Conservation (phyloP, 2,797 vertebrate genomes). For the Intellagama lesueurii region DNA sequence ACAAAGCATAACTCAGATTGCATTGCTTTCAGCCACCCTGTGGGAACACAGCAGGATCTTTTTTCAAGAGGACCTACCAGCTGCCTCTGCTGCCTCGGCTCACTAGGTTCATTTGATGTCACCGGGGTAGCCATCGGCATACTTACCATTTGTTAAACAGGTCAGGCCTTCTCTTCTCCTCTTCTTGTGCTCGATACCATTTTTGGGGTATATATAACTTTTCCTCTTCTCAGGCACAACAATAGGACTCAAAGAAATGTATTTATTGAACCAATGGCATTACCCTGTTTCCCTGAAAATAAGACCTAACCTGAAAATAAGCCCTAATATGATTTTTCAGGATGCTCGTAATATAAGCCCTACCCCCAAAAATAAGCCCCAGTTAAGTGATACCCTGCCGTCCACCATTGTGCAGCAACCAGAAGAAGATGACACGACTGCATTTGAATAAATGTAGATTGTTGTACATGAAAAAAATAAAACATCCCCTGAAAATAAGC, state of each 20-base stretch:
- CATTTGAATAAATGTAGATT: no score
- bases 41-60: slow-evolving; percentile 21
- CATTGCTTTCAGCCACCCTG: neutral
- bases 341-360: no score
- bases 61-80: neutral
- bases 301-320: no score
- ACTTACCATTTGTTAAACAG: neutral
- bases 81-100: neutral
- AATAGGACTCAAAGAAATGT: slow-evolving; percentile 15
- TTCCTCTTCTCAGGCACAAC: neutral
- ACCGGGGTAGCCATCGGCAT: neutral
- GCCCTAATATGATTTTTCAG: no score
- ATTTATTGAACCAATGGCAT: neutral
- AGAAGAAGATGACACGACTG: no score
- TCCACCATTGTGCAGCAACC: no score
- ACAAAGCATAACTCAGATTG: neutral
- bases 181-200: neutral
- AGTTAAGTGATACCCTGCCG: no score
- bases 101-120: neutral
- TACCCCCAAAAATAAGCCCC: no score
- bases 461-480: no score
- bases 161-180: neutral
- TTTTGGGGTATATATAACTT: slow-evolving; percentile 14
- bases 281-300: no score
- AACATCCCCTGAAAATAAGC: no score